Base-by-base conservation (phyloP, 2,888 invertebrate genomes). In the Odontocerum albicorne region DNA sequence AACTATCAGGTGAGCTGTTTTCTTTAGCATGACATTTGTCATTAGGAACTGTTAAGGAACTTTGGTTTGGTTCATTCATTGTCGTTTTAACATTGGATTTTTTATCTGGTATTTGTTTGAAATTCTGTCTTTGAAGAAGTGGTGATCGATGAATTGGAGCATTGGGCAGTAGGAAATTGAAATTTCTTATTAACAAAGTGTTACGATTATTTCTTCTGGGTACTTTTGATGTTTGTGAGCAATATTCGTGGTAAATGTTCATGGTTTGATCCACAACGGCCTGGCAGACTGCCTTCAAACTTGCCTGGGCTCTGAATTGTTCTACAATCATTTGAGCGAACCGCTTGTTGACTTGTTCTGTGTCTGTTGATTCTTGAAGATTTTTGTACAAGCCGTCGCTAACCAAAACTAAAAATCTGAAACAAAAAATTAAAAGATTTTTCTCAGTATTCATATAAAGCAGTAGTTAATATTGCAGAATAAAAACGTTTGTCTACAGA, bases 381-480 rank as follows among this genome's bases (percentile, higher is more conserved):
- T 90, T 86, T 72, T 88, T 88, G 70, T 91, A 91, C 0, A 95
- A 79, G 0, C 93, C 93, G 42, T 90, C 85, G 4, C 93, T 92
- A 80, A 94, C 90, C 16, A 96, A 75, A 2, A 95, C 76, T 8
- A 96, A 74, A 71, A 94, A 95, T 66, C 84, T 82, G 68, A 1
- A 70, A 71, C 27, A 57, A 55, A 32, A 32, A 33, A n/a, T 16
- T 7, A 12, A 44, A 8, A n/a, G 16, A 15, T 15, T 15, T 39
- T 16, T 15, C 16, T 12, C 17, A 15, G 15, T 16, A 39, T 15
- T 6, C 6, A 13, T 6, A 39, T 39, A 17, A 16, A 4, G 8
- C 10, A 6, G 35, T n/a, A n/a, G n/a, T n/a, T n/a, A n/a, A n/a
- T n/a, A n/a, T n/a, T n/a, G n/a, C n/a, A n/a, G n/a, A n/a, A n/a